A percentile compares a stretch with the other conserved stretches of the same genome.
These are phyloP conservation scores for Porites lobata DNA, from an alignment of 92 coral and sea anemone species.

Conservation along the genomic window DNA sequence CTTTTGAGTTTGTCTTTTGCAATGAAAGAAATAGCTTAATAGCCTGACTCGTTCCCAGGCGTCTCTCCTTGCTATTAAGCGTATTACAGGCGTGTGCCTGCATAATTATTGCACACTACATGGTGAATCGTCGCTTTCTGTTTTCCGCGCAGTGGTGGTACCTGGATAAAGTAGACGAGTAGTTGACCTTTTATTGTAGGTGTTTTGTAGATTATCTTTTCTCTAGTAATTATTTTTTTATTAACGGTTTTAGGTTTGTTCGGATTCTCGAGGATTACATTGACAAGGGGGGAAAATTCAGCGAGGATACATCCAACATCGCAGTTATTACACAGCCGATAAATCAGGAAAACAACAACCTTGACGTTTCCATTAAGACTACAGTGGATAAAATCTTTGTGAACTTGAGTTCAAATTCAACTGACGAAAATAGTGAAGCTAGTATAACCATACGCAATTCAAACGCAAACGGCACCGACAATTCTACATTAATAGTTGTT, in stretches of 20 bases:
- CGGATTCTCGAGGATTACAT: constrained; percentile 86
- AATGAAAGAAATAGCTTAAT: too few relatives aligned
- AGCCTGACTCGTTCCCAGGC: too few relatives aligned
- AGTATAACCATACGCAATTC: constrained; percentile 73
- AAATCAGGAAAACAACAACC: constrained; percentile 29
- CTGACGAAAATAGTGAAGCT: constrained; percentile 52
- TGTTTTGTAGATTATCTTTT: too few relatives aligned
- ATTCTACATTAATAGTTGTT: constrained; percentile 84
- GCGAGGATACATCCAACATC: constrained; percentile 84
- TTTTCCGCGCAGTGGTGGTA: too few relatives aligned
- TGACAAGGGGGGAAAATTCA: constrained; percentile 92
- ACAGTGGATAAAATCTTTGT: constrained; percentile 56
- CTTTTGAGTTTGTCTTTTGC: too few relatives aligned
- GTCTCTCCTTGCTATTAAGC: too few relatives aligned
- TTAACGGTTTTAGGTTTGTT: constrained; percentile 73
- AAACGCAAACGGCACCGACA: constrained; percentile 60
- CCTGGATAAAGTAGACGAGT: too few relatives aligned
- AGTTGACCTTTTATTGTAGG: too few relatives aligned
- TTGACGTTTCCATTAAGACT: constrained; percentile 57
- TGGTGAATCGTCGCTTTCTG: too few relatives aligned
- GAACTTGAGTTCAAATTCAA: constrained; percentile 69
- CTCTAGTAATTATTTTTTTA: not conserved
- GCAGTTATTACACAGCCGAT: constrained; percentile 74
- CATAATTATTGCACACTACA: too few relatives aligned
- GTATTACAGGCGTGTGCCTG: too few relatives aligned